Evolutionary conservation across 1,140 invertebrate species (phyloP).

Genomic region (Latrodectus geometricus): DNA sequence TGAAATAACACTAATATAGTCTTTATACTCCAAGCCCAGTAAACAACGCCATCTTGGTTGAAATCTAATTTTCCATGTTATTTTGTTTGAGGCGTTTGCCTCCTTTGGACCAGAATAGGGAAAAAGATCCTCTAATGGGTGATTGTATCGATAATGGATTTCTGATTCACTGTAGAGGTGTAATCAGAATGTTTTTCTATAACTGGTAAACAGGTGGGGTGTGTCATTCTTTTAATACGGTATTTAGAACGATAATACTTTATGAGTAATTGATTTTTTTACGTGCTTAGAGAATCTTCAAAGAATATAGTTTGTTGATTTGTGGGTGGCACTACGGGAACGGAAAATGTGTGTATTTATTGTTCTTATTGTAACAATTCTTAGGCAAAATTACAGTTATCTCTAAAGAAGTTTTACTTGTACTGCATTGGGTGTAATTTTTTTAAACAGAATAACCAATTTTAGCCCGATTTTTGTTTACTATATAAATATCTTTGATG

Average conservation of each 20-base stretch:
- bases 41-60: not conserved
- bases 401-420: no score
- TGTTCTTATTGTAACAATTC: not conserved
- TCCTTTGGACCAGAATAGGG: not conserved
- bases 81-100: conserved; percentile 10
- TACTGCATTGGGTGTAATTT: no score
- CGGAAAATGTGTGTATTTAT: not conserved
- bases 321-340: not conserved
- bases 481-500: no score
- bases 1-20: not conserved
- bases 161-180: conserved; percentile 2
- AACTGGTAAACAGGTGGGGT: conserved; percentile 5
- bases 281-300: not conserved
- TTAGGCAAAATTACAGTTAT: no score
- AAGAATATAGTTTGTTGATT: not conserved
- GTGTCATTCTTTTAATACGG: not conserved
- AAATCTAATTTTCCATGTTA: not conserved
- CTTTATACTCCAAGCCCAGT: not conserved
- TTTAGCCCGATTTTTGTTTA: no score
- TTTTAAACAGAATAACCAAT: no score
- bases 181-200: conserved; percentile 24
- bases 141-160: conserved; percentile 22
- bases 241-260: conserved; percentile 8
- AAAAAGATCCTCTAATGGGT: not conserved
- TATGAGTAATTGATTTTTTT: not conserved